Evolutionary conservation across 2,888 invertebrate genomes (phyloP), one percentile per base, ranked within the genome.

Genomic region (Mystacides longicornis): DNA sequence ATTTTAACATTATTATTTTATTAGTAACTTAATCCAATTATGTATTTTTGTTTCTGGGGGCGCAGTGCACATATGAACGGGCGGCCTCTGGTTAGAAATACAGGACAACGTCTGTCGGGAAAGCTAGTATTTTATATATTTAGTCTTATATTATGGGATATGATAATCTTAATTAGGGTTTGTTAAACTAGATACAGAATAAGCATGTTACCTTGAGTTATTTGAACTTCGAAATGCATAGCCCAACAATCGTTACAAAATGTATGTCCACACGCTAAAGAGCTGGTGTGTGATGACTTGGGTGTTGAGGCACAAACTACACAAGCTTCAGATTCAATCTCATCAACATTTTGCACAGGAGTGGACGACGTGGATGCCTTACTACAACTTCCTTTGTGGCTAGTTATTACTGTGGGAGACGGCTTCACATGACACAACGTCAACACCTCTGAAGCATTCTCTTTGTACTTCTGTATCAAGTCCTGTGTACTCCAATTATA

Each of bases 211-310:
- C 93, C 92, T 76, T 92, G 91, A 72, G 83, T 84, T 64, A 97
- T 92, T 82, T 97, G 96, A 66, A 93, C 89, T 81, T 96, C 93
- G 73, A 97, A 93, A 79, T 95, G 93, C 79, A 85, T 87, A 59
- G 86, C 84, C 99, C 99, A 99, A 72, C 99, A 99, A 62, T 92
- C 90, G 71, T 87, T 88, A 72, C 99, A 99, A 73, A 96, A 99
- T 60, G 83, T 82, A 74, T 99, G 97, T 20, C 89, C 87, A 75
- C 97, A 98, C 16, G 89, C 83, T 60, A 97, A 78, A 54, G 85
- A 84, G 68, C 85, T 85, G 69, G 91, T 91, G 66, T 83, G 85
- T 52, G 86, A 85, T 18, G 80, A 70, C 16, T 82, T 71, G 64
- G 85, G 85, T 57, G 80, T 72, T 62, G 77, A 70, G 59, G 87